Base-by-base conservation (phyloP, 1,140 invertebrate genomes). In the Rhagoletis pomonella region DNA sequence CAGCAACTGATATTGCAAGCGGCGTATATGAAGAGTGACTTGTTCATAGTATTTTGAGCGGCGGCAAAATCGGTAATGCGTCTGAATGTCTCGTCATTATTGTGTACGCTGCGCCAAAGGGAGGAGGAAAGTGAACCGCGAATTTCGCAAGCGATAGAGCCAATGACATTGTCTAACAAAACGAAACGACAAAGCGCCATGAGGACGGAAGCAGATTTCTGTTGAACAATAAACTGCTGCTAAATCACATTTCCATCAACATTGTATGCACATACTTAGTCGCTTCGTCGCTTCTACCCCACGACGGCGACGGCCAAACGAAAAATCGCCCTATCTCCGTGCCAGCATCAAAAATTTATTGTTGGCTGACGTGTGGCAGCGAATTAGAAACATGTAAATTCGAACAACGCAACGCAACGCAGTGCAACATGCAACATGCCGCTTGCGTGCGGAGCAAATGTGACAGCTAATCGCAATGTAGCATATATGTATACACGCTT, bases 331-430 rank as follows among this genome's bases (percentile, higher is more conserved):
- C 44, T 55, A 81, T 81, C 73, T 10, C 47, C 39, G n/a, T 81
- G 50, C 0, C 50, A 73, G 69, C 42, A 81, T 55, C 42, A 19
- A n/a, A 6, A 55, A 81, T 81, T 81, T 55, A n/a, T 29, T 81
- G 73, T 55, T 50, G 44, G 44, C 47, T 81, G 73, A 81, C 47
- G 47, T 81, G 17, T 81, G 73, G 55, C 73, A 81, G 47, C 73
- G 55, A 81, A 81, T 81, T 81, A 50, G 47, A 81, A 55, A 81
- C n/a, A 19, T 81, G 47, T 81, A 81, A 81, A 55, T 81, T 73
- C 67, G 73, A 2, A n/a, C 47, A 29, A 55, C 50, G n/a, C 73
- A 19, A n/a, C 19, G 73, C 47, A 58, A 55, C 50, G n/a, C 73
- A 19, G 47, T 55, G 73, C 47, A 58, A 55, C 50, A 50, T 81